Conservation (phyloP, 2,888 invertebrate genomes). For the Dynastes hyllus region DNA sequence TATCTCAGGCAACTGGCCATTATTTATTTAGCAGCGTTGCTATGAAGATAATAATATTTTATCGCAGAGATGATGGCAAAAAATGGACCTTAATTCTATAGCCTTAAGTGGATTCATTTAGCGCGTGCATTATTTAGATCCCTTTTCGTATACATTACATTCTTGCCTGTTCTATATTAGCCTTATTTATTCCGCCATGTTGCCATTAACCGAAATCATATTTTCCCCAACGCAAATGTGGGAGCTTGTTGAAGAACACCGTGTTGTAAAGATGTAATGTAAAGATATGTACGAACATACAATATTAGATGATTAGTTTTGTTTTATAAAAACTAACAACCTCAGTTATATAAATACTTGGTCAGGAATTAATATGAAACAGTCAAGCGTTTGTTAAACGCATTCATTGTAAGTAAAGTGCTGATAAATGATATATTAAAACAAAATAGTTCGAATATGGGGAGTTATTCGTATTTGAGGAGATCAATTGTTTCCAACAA, state of each 20-base stretch:
- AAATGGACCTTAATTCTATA: slow-evolving; percentile 54
- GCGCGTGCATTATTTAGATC: slow-evolving; percentile 54
- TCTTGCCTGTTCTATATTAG: slow-evolving; percentile 2
- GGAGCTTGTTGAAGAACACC: neutral
- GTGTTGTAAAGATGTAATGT: neutral
- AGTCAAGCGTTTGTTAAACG: too few relatives aligned
- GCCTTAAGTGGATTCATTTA: slow-evolving; percentile 57
- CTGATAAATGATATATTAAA: too few relatives aligned
- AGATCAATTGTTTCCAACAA: too few relatives aligned
- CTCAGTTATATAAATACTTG: too few relatives aligned
- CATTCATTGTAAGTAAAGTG: too few relatives aligned
- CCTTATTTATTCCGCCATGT: slow-evolving; percentile 19
- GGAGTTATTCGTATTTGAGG: too few relatives aligned
- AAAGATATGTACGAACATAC: too few relatives aligned
- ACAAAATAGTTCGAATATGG: too few relatives aligned
- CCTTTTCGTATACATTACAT: slow-evolving; percentile 23
- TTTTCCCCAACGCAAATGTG: neutral
- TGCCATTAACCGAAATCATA: neutral
- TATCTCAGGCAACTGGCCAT: slow-evolving; percentile 53
- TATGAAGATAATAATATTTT: slow-evolving; percentile 55
- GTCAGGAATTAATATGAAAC: too few relatives aligned
- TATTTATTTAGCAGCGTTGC: slow-evolving; percentile 54
- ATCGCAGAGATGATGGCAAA: slow-evolving; percentile 53
- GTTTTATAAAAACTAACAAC: too few relatives aligned
- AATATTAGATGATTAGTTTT: too few relatives aligned